These are phyloP conservation scores for Hyles vespertilio DNA, from an alignment of 1,140 invertebrate genomes.

Conservation along the genomic window DNA sequence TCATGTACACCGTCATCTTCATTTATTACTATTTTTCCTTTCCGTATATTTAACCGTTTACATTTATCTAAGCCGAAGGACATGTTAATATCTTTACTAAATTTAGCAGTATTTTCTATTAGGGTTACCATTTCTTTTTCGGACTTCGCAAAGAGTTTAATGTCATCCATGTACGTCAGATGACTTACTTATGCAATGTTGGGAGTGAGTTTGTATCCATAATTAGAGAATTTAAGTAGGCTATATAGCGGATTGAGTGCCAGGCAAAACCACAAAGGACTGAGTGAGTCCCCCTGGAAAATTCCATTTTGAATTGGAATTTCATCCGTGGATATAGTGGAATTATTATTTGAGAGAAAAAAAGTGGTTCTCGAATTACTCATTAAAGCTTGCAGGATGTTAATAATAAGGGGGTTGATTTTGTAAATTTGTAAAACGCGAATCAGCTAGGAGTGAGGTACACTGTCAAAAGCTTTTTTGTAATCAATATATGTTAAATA, in stretches of 20 bases:
- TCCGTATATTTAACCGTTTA: neutral
- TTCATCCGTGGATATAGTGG: neutral
- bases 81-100: slow-evolving; percentile 2
- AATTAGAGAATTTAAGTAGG: neutral
- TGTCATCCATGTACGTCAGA: neutral
- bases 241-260: neutral
- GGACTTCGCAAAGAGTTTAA: neutral
- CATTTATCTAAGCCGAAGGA: neutral
- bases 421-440: too few species aligned
- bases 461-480: too few species aligned
- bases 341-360: too few species aligned
- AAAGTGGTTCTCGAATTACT: too few species aligned
- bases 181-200: neutral
- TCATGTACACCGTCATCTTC: too few species aligned
- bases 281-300: slow-evolving; percentile 1
- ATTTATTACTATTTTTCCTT: too few species aligned
- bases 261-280: neutral
- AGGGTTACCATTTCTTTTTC: neutral
- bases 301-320: slow-evolving; percentile 1
- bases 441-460: too few species aligned
- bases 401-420: too few species aligned
- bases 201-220: too few species aligned
- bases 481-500: too few species aligned
- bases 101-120: neutral
- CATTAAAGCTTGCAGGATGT: too few species aligned